phyloP scores from a whole-genome alignment of 30 jellyfish, hydroid and myxozoan species.

The Aurelia sp. region DNA sequence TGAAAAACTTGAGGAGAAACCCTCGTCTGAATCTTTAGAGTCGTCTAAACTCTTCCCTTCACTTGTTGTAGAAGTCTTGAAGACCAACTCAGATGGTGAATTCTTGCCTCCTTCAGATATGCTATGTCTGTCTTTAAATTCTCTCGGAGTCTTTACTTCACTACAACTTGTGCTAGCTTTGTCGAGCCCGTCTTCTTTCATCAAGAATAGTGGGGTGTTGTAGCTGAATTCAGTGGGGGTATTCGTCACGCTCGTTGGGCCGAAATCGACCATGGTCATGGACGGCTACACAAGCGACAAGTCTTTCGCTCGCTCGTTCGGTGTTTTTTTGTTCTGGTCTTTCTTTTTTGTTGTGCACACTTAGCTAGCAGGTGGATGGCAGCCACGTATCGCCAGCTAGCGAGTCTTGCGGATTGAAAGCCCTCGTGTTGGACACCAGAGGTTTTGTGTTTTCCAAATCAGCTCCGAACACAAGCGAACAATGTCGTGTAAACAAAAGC shows the following conservation, averaged over 20 bases:
- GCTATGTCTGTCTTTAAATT: constrained; percentile 66
- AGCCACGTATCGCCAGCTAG: constrained; percentile 75
- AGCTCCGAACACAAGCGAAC: constrained; percentile 53
- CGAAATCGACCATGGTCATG: constrained; percentile 99
- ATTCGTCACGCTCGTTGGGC: constrained; percentile 97
- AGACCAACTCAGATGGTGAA: constrained; percentile 71
- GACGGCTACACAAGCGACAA: constrained; percentile 91
- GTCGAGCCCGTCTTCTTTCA: constrained; percentile 78
- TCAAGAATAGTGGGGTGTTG: constrained; percentile 78
- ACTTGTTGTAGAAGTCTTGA: constrained; percentile 60
- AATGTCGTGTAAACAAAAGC: constrained; percentile 66
- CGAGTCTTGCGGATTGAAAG: constrained; percentile 65
- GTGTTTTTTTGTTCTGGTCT: constrained; percentile 58
- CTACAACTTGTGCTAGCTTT: constrained; percentile 48
- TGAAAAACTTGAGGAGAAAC: constrained; percentile 98
- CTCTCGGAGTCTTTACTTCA: constrained; percentile 67
- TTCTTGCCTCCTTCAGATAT: constrained; percentile 37
- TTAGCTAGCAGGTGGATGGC: constrained; percentile 82
- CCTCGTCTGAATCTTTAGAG: constrained; percentile 99
- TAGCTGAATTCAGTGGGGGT: constrained; percentile 92
- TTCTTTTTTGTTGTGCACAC: constrained; percentile 76
- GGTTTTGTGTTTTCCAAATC: constrained; percentile 55
- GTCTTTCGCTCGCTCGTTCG: constrained; percentile 28
- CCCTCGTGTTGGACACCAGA: constrained; percentile 86
- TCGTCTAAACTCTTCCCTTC: constrained; percentile 90